Evolutionary conservation across 2,888 invertebrate genomes (phyloP).

Genomic region (Polymixis flavicincta): DNA sequence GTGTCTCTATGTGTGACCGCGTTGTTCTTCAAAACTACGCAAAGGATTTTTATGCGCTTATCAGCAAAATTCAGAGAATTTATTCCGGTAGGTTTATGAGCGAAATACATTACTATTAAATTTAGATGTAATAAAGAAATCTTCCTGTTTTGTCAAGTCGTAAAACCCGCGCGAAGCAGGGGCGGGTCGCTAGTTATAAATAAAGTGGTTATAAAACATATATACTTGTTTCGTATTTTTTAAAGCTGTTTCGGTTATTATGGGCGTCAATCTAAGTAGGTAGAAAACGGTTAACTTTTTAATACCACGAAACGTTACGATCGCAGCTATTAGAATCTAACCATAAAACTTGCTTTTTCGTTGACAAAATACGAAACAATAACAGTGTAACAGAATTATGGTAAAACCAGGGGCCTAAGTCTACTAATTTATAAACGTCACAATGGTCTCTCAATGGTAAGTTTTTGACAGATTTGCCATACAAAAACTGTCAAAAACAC

Average conservation of each 20-base stretch:
- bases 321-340: conserved; percentile 28
- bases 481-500: too few relatives aligned
- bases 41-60: not conserved
- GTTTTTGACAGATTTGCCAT: too few relatives aligned
- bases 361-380: conserved; percentile 57
- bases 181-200: not conserved
- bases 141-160: not conserved
- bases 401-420: too few relatives aligned
- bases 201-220: conserved; percentile 3
- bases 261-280: not conserved
- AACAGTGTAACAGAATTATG: conserved; percentile 52
- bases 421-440: too few relatives aligned
- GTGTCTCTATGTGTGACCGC: not conserved
- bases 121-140: not conserved
- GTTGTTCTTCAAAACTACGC: not conserved
- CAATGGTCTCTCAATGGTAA: too few relatives aligned
- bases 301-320: conserved; percentile 11
- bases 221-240: not conserved
- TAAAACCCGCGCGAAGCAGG: not conserved
- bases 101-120: too few relatives aligned
- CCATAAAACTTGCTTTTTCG: conserved; percentile 34
- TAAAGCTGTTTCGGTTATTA: not conserved
- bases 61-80: not conserved
- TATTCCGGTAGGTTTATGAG: not conserved
- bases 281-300: not conserved